Evolutionary conservation across 2,888 invertebrate genomes (phyloP).

Genomic region (Petrophora chlorosata): DNA sequence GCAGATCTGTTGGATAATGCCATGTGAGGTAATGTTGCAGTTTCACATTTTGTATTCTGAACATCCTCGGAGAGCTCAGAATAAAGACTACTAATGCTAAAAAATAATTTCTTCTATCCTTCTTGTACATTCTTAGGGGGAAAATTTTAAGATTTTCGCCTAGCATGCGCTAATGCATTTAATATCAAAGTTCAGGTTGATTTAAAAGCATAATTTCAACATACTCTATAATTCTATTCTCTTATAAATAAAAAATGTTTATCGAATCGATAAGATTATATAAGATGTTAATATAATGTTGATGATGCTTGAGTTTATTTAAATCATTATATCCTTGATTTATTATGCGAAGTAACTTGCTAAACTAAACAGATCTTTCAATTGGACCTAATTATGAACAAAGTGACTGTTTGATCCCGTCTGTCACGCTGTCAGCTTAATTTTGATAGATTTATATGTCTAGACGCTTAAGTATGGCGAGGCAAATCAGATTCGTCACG

Average conservation of each 20-base stretch:
- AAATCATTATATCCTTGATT: conserved; percentile 18
- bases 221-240: no score
- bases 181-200: no score
- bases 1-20: conserved; percentile 16
- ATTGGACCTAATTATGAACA: conserved; percentile 23
- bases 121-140: no score
- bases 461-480: conserved; percentile 21
- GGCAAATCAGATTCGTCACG: conserved; percentile 22
- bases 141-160: no score
- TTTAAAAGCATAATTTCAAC: no score
- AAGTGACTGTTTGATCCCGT: conserved; percentile 16
- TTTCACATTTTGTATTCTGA: conserved; percentile 3
- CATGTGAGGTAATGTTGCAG: conserved; percentile 5
- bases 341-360: conserved; percentile 10
- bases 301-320: not conserved
- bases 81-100: no score
- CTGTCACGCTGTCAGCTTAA: conserved; percentile 23
- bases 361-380: conserved; percentile 22
- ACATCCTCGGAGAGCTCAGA: not conserved
- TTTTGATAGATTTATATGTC: conserved; percentile 25
- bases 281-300: not conserved
- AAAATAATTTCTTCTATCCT: no score
- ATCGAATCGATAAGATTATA: no score
- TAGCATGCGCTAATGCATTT: no score
- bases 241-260: no score